Evolutionary conservation across 30 jellyfish, hydroid and myxozoan species (phyloP).

Genomic region (Aurelia sp.): DNA sequence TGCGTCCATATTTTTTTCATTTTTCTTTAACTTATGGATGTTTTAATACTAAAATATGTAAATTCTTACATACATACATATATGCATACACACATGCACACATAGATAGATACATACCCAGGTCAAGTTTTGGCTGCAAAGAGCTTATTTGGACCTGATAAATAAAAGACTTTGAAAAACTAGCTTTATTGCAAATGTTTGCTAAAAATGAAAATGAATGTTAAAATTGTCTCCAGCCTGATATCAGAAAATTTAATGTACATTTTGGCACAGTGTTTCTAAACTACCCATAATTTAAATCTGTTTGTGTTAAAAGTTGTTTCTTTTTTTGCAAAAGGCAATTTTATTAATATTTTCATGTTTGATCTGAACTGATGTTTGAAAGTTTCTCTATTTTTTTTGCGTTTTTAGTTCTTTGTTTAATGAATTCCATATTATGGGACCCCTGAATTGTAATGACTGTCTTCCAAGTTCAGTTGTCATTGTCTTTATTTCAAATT

Average conservation of each 20-base stretch:
- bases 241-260: slow-evolving; percentile 1
- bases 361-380: slow-evolving; percentile 46
- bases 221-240: slow-evolving; percentile 27
- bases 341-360: slow-evolving; percentile 28
- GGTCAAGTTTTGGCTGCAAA: not conserved
- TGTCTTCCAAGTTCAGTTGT: slow-evolving; percentile 62
- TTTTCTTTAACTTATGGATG: no score
- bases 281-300: slow-evolving; percentile 32
- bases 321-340: slow-evolving; percentile 52
- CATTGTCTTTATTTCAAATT: slow-evolving; percentile 31
- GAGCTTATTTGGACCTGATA: slow-evolving; percentile 56
- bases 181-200: slow-evolving; percentile 38
- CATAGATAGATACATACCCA: slow-evolving; percentile 45
- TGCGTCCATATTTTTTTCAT: no score
- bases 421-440: no score
- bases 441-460: slow-evolving; percentile 48
- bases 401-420: slow-evolving; percentile 17
- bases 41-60: not conserved
- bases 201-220: slow-evolving; percentile 28
- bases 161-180: slow-evolving; percentile 4
- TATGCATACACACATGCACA: slow-evolving; percentile 45
- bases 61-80: slow-evolving; percentile 59
- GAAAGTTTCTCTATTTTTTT: slow-evolving; percentile 45
- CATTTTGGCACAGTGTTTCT: slow-evolving; percentile 24
- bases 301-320: slow-evolving; percentile 37